Conservation (phyloP, 2,797 vertebrate species). For the Microtus obscurus region DNA sequence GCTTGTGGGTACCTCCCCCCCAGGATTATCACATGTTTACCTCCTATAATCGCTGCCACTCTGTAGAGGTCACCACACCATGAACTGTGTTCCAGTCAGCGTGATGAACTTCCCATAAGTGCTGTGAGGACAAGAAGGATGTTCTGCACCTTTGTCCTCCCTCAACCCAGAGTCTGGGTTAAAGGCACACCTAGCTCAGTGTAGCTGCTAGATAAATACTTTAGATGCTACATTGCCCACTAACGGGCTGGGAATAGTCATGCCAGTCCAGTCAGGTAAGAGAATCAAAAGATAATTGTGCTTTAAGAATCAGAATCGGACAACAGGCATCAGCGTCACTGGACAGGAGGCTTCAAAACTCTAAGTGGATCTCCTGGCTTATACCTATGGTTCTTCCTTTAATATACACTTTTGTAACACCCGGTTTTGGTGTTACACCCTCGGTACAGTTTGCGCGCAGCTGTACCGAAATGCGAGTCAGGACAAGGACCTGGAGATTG, state of each 20-base stretch:
- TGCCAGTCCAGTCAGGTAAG: neutral
- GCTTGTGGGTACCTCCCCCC: neutral
- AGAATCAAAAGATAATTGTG: neutral
- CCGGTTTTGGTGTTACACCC: too few relatives aligned
- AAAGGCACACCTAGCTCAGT: neutral
- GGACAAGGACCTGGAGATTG: too few relatives aligned
- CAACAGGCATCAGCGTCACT: neutral
- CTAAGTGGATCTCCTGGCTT: neutral
- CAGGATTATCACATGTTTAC: neutral
- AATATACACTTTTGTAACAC: too few relatives aligned
- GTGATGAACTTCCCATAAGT: neutral
- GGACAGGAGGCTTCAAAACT: neutral
- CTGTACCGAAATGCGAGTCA: too few relatives aligned
- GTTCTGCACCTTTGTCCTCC: neutral
- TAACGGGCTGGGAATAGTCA: neutral
- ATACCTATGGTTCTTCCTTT: neutral
- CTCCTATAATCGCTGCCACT: neutral
- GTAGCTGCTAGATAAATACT: neutral
- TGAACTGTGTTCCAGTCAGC: neutral
- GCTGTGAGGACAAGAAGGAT: neutral
- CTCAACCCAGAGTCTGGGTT: rapidly evolving
- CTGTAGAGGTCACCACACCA: neutral
- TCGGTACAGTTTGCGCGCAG: too few relatives aligned
- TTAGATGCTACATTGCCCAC: neutral
- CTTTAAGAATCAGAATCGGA: neutral